Evolutionary conservation across 2,113 vertebrate species (phyloP).

Genomic region (Dipodomys spectabilis): DNA sequence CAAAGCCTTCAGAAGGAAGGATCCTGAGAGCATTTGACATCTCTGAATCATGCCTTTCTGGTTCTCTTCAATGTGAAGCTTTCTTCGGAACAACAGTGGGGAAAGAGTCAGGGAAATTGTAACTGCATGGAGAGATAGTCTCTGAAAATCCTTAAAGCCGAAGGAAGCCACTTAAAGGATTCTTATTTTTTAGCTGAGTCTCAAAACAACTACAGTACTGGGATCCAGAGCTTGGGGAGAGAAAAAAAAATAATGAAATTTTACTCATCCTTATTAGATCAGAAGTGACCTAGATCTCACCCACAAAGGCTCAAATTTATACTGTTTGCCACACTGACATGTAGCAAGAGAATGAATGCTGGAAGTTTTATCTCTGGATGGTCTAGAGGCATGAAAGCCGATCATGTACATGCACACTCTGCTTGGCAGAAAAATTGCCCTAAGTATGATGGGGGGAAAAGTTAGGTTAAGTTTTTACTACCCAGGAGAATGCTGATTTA

Average conservation of each 20-base stretch:
- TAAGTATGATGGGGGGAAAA: background rate
- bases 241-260: background rate
- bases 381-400: background rate
- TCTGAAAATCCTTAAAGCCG: slow-evolving; percentile 56
- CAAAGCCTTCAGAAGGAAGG: slow-evolving; percentile 87
- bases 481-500: background rate
- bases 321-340: background rate
- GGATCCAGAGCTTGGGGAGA: background rate
- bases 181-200: slow-evolving; percentile 11
- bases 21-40: slow-evolving; percentile 85
- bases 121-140: slow-evolving; percentile 49
- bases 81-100: slow-evolving; percentile 78
- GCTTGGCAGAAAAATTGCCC: background rate
- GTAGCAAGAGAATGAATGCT: background rate
- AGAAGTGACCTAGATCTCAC: background rate
- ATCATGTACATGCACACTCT: background rate
- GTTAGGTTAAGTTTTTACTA: background rate
- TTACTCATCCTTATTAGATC: background rate
- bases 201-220: background rate
- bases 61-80: slow-evolving; percentile 83
- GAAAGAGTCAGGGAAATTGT: slow-evolving; percentile 30
- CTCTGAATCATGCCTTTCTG: slow-evolving; percentile 86
- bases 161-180: slow-evolving; percentile 15
- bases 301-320: background rate
- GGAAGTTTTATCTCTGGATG: background rate